phyloP scores from a whole-genome alignment of 2,113 vertebrate genomes.

The Pedetes capensis region DNA sequence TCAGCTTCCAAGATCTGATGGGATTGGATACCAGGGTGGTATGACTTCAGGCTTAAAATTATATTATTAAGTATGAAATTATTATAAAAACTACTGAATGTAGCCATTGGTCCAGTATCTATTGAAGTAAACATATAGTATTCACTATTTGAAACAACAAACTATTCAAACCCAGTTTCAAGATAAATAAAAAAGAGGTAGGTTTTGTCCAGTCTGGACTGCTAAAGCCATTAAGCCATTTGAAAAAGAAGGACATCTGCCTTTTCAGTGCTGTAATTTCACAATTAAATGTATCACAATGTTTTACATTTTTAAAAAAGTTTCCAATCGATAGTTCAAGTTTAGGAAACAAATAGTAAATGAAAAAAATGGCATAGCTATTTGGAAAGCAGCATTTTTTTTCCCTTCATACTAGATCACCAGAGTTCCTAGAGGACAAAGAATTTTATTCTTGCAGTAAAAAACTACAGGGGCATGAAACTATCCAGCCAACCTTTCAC shows the following conservation, averaged over 20 bases:
- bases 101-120: not conserved
- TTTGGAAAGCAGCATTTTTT: not conserved
- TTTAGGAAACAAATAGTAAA: slow-evolving; percentile 38
- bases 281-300: not conserved
- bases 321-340: slow-evolving; percentile 36
- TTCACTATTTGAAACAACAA: slow-evolving; percentile 38
- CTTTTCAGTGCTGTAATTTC: not conserved
- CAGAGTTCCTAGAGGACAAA: not conserved
- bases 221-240: not conserved
- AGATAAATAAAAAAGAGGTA: slow-evolving; percentile 57
- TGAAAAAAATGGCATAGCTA: slow-evolving; percentile 1
- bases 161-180: slow-evolving; percentile 41
- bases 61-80: slow-evolving; percentile 35
- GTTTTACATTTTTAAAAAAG: slow-evolving; percentile 3
- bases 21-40: no score
- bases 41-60: no score
- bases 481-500: not conserved
- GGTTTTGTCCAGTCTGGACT: slow-evolving; percentile 49
- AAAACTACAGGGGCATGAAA: not conserved
- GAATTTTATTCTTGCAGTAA: not conserved
- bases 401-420: not conserved
- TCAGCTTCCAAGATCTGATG: no score
- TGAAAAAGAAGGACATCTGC: slow-evolving; percentile 35
- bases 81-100: slow-evolving; percentile 44
- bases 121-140: not conserved